A percentile compares a stretch with the other conserved stretches of the same genome.
phyloP scores from a whole-genome alignment of 2,113 vertebrate genomes.

The Grammomys surdaster region DNA sequence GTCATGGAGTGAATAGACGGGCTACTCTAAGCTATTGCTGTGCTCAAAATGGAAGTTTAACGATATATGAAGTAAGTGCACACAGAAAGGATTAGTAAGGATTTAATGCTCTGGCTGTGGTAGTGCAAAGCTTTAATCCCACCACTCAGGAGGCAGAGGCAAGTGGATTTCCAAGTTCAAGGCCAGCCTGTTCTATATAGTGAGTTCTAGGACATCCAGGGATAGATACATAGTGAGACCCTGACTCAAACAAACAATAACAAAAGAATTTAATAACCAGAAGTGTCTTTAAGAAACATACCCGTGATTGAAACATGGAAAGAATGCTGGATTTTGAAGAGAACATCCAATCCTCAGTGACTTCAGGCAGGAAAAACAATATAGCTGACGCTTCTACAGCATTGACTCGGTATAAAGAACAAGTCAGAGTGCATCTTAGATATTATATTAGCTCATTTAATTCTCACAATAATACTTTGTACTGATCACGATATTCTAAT shows the following conservation, averaged over 20 bases:
- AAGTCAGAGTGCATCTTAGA: background rate
- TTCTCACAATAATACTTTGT: background rate
- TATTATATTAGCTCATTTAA: background rate
- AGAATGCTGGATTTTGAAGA: background rate
- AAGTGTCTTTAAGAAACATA: background rate
- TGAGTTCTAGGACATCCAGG: background rate
- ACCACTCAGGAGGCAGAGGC: background rate
- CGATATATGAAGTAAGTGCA: background rate
- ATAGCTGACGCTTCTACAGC: background rate
- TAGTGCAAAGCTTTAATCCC: background rate
- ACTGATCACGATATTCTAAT: background rate
- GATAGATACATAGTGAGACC: background rate
- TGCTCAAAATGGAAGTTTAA: background rate
- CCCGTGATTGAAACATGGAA: background rate
- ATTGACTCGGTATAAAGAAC: background rate
- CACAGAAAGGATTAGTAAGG: background rate
- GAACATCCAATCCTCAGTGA: background rate
- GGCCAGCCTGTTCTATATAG: background rate
- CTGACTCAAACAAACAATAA: background rate
- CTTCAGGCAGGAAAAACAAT: background rate
- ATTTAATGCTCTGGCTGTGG: background rate
- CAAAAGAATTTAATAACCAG: background rate
- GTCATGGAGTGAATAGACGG: background rate
- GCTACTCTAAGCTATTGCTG: background rate
- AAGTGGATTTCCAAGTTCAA: background rate